Evolutionary conservation across 1,140 invertebrate species (phyloP), one percentile per base, ranked within the genome.

Genomic region (Cydia amplana): DNA sequence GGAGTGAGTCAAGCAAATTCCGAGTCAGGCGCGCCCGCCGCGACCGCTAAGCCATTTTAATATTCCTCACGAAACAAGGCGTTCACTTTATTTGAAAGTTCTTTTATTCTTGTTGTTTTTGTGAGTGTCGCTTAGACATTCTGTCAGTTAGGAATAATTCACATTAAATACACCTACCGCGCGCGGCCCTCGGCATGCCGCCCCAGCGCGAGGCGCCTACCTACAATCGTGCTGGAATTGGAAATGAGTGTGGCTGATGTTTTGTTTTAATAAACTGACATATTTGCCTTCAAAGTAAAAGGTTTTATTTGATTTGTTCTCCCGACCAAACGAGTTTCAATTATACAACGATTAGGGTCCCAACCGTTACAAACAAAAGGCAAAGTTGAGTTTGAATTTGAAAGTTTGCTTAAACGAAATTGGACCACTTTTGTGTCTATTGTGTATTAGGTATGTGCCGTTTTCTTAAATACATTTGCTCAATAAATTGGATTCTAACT

Each of bases 141-240:
- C 88, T 87, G 88, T 91, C 90, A 90, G 84, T 84, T 83, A 77
- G 78, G 85, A 85, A 88, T 91, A 89, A 91, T 91, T 91, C 85
- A 90, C 87, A 91, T 91, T 90, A 91, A 88, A 88, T 88, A 91
- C 86, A 88, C 86, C 89, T 87, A 87, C 86, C 86, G 85, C 86
- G 78, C 82, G 80, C 76, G 78, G 75, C 78, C 79, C 74, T 74
- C 78, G 86, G 88, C 87, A 90, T 92, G 86, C 76, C 85, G 81
- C 79, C 85, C 82, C 78, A 81, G 73, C 79, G 81, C 86, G 32
- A n/a, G 65, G 65, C 65, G 65, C 36, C 36, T 36, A 32, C 28
- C 65, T 80, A 65, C 82, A 78, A 79, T 81, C 82, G 80, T 82
- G 74, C 79, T 83, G 78, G 88, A 91, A 91, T 90, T 87, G 85